Percentiles rank a stretch among this genome's conserved stretches.
These are phyloP conservation scores for Otolemur garnettii DNA, from an alignment of 2,113 vertebrate species.

Conservation along the genomic window DNA sequence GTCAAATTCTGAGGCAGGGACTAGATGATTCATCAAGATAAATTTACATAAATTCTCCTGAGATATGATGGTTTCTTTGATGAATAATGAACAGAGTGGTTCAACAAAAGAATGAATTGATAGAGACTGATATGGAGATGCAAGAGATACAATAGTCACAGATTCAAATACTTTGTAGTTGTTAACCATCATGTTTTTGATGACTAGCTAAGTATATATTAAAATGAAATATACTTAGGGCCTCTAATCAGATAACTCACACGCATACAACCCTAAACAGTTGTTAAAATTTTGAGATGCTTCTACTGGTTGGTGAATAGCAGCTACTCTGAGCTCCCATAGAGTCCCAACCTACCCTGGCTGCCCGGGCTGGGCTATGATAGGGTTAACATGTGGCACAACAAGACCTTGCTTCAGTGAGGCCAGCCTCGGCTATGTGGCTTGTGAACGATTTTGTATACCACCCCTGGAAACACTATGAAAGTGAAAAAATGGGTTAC, in stretches of 20 bases:
- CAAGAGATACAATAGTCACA: neutral
- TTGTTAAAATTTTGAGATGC: constrained; percentile 11
- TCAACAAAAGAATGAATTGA: neutral
- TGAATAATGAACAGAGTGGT: neutral
- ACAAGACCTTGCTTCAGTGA: neutral
- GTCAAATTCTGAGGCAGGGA: neutral
- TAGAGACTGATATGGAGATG: neutral
- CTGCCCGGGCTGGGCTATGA: neutral
- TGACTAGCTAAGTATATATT: neutral
- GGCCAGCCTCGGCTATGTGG: neutral
- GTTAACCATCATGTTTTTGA: constrained; percentile 11
- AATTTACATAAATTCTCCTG: constrained; percentile 15
- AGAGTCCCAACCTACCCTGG: neutral
- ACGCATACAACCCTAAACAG: neutral
- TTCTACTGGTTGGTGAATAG: neutral
- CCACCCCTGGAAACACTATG: neutral
- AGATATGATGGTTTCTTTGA: constrained; percentile 15
- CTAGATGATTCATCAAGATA: neutral
- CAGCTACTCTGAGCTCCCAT: neutral
- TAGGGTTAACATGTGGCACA: neutral
- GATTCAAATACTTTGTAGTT: neutral
- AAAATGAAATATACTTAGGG: neutral
- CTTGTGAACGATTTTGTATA: neutral
- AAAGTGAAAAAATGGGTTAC: neutral
- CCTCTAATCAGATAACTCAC: neutral